phyloP scores from a whole-genome alignment of 2,888 invertebrate species.

The Pycnomerus fuliginosus region DNA sequence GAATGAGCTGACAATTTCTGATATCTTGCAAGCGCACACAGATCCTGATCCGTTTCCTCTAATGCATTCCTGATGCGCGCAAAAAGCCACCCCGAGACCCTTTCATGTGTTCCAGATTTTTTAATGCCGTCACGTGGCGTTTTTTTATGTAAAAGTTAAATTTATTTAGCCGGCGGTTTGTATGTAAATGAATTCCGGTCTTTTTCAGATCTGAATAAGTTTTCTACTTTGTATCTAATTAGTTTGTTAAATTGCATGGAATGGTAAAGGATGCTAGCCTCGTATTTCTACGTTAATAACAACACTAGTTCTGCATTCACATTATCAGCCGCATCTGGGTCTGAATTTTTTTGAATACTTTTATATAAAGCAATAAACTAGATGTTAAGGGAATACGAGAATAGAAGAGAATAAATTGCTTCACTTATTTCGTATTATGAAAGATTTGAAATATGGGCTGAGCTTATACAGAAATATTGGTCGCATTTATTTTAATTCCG shows the following conservation, averaged over 20 bases:
- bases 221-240: slow-evolving; percentile 17
- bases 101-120: too few relatives aligned
- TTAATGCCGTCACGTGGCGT: too few relatives aligned
- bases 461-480: slow-evolving; percentile 5
- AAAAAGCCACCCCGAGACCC: too few relatives aligned
- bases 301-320: too few relatives aligned
- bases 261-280: too few relatives aligned
- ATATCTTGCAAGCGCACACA: too few relatives aligned
- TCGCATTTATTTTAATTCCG: slow-evolving; percentile 5
- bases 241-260: slow-evolving; percentile 20
- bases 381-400: slow-evolving; percentile 4
- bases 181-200: slow-evolving; percentile 32
- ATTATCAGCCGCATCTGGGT: too few relatives aligned
- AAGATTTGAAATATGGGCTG: slow-evolving; percentile 5
- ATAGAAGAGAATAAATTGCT: slow-evolving; percentile 7
- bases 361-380: slow-evolving; percentile 9
- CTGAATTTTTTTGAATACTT: slow-evolving; percentile 5
- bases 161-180: slow-evolving; percentile 16
- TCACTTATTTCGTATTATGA: slow-evolving; percentile 12
- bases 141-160: too few relatives aligned
- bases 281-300: too few relatives aligned
- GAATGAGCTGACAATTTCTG: too few relatives aligned
- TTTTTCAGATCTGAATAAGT: slow-evolving; percentile 17
- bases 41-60: too few relatives aligned
- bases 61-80: too few relatives aligned